A percentile compares a stretch with the other conserved stretches of the same genome.
These are phyloP conservation scores for Colinus virginianus DNA, from an alignment of 2,113 vertebrate genomes.

Conservation along the genomic window DNA sequence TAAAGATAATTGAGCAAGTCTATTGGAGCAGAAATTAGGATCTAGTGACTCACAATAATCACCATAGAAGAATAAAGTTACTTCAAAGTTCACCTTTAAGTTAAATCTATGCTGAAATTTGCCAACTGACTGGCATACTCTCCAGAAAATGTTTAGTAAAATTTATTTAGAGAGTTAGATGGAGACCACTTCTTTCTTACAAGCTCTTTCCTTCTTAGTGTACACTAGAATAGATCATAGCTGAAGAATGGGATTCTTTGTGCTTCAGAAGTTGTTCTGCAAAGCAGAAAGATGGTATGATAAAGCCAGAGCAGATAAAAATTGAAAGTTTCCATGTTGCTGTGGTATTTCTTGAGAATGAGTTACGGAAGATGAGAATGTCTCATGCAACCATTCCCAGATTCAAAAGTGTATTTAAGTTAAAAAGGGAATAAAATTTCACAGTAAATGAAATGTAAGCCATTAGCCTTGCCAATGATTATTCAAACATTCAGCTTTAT, in stretches of 20 bases:
- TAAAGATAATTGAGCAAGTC: too few species aligned
- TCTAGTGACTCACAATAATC: neutral
- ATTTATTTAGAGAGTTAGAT: neutral
- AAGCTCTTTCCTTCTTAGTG: neutral
- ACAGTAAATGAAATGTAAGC: conserved; percentile 12
- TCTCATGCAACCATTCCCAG: neutral
- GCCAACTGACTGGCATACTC: neutral
- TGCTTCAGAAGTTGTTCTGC: neutral
- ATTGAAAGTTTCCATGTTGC: neutral
- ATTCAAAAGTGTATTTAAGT: neutral
- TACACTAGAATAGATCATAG: neutral
- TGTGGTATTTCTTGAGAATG: neutral
- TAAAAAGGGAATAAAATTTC: neutral
- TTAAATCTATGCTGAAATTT: neutral
- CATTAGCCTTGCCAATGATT: neutral
- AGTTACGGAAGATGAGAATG: neutral
- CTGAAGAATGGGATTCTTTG: neutral
- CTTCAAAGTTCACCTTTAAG: neutral
- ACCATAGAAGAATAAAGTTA: neutral
- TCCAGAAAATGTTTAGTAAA: neutral
- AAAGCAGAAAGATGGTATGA: neutral
- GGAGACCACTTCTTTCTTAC: neutral
- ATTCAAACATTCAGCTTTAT: neutral
- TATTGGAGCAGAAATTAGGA: too few species aligned
- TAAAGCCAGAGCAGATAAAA: neutral